phyloP scores from a whole-genome alignment of 2,888 invertebrate genomes.

The Drosophila acutilabella region DNA sequence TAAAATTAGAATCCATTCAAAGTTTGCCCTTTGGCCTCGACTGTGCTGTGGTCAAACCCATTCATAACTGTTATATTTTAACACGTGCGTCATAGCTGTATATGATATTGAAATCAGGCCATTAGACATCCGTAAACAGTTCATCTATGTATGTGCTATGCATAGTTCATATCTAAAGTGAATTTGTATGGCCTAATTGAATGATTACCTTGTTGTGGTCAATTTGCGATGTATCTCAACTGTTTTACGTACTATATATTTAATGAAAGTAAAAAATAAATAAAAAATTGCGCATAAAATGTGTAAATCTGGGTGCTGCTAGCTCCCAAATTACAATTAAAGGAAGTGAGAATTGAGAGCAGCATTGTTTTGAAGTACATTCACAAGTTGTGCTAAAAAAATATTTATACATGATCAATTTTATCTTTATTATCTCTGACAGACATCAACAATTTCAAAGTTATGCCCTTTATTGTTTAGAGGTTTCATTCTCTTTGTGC shows the following conservation, averaged over 20 bases:
- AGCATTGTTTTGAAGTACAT: constrained; percentile 37
- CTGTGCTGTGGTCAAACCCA: constrained; percentile 12
- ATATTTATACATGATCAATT: neutral
- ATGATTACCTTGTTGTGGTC: constrained; percentile 79
- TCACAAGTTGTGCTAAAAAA: neutral
- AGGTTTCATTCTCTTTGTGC: neutral
- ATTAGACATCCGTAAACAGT: constrained; percentile 49
- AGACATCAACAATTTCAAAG: neutral
- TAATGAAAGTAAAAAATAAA: constrained; percentile 56
- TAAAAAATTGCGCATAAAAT: constrained; percentile 68
- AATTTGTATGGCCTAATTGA: constrained; percentile 68
- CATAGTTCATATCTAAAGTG: constrained; percentile 23
- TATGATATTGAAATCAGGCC: constrained; percentile 59
- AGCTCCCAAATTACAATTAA: constrained; percentile 48
- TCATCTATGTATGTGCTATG: constrained; percentile 13
- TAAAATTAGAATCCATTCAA: constrained; percentile 27
- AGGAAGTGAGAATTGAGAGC: constrained; percentile 73
- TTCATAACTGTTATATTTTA: constrained; percentile 6
- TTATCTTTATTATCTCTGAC: too few species aligned
- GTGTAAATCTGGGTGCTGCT: constrained; percentile 52
- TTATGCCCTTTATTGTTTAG: neutral
- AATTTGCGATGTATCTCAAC: constrained; percentile 69
- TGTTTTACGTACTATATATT: constrained; percentile 69
- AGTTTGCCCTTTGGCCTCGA: constrained; percentile 64
- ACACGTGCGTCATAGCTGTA: constrained; percentile 29